phyloP scores from a whole-genome alignment of 2,113 vertebrate genomes.

The Clupea harengus region DNA sequence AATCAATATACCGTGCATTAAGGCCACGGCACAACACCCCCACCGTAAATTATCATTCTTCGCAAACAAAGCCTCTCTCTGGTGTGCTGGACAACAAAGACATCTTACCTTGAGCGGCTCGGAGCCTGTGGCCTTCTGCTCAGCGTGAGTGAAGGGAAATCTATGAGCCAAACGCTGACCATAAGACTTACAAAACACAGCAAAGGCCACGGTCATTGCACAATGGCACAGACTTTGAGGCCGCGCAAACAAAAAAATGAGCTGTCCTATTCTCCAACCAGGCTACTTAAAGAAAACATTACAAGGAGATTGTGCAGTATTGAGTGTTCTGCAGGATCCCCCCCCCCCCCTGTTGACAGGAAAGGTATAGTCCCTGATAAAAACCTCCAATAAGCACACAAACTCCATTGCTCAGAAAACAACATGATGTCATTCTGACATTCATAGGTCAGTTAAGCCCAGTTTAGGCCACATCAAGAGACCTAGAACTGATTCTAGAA shows the following conservation, averaged over 20 bases:
- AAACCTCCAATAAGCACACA: background rate
- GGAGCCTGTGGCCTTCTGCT: background rate
- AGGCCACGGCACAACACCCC: slow-evolving; percentile 22
- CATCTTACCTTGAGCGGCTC: slow-evolving; percentile 21
- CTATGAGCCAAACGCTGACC: slow-evolving; percentile 42
- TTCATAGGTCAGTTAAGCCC: background rate
- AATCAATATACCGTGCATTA: slow-evolving; percentile 53
- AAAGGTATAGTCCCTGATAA: background rate
- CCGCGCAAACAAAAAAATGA: background rate
- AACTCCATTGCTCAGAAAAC: background rate
- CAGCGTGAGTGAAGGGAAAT: slow-evolving; percentile 40
- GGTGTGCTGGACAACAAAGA: background rate
- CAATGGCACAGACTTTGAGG: background rate
- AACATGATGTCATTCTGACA: background rate
- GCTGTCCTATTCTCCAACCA: background rate
- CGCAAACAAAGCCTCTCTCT: background rate
- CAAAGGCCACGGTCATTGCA: slow-evolving; percentile 47
- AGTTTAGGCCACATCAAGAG: background rate
- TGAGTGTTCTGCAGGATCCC: background rate
- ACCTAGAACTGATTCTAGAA: background rate
- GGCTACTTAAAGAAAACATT: background rate
- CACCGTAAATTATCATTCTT: slow-evolving; percentile 31
- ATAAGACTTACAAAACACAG: slow-evolving; percentile 47
- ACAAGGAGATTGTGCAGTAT: background rate
- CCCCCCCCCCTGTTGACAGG: background rate